These are phyloP conservation scores for Parazoanthus atlanticus DNA, from an alignment of 92 coral and sea anemone species.

Conservation along the genomic window DNA sequence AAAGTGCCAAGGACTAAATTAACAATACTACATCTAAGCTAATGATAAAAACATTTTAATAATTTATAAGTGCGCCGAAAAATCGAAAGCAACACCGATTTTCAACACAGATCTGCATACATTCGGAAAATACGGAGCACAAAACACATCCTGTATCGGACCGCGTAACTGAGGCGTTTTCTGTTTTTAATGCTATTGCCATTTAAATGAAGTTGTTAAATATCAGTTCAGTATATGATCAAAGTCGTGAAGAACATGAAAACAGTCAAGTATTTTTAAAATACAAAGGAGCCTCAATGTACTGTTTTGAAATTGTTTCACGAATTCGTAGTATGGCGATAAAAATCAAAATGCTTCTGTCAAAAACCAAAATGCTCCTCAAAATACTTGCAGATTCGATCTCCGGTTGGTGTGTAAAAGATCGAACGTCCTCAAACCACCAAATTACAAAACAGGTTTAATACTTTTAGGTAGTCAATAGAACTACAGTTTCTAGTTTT, in stretches of 20 bases:
- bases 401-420: too few species aligned
- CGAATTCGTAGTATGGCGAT: too few species aligned
- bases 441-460: too few species aligned
- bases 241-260: not conserved
- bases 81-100: not conserved
- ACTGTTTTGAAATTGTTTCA: not conserved
- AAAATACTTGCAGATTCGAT: too few species aligned
- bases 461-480: too few species aligned
- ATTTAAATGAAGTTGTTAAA: not conserved
- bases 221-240: not conserved
- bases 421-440: too few species aligned
- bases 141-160: not conserved
- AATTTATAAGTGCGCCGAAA: not conserved
- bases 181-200: not conserved
- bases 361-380: too few species aligned
- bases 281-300: not conserved
- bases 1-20: not conserved
- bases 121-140: not conserved
- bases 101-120: not conserved
- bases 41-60: too few species aligned
- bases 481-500: too few species aligned
- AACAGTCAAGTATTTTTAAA: not conserved
- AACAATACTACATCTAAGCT: too few species aligned
- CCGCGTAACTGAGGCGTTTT: not conserved
- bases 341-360: too few species aligned